Percentiles rank a stretch among this genome's conserved stretches.
Conservation (phyloP, 64 coral and sea anemone genomes). For the Hydrozoanthus tunicans region DNA sequence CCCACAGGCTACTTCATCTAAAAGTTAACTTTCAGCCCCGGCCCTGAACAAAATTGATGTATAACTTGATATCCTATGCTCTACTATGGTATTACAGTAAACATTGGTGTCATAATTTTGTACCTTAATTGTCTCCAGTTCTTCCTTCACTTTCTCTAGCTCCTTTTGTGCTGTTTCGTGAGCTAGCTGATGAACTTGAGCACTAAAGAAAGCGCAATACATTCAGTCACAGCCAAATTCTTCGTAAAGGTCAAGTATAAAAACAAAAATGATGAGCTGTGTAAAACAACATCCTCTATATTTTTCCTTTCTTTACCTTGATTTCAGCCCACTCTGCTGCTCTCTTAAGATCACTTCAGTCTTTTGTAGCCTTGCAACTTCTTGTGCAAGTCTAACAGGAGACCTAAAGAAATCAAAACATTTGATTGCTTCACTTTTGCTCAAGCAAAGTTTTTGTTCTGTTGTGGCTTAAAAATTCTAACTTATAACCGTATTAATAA, state of each 20-base stretch:
- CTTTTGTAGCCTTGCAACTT: conserved; percentile 53
- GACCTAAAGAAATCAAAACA: conserved; percentile 14
- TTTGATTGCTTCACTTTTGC: too few species aligned
- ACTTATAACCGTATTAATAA: too few species aligned
- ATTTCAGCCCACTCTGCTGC: conserved; percentile 57
- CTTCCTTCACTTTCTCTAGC: not conserved
- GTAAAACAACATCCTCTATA: not conserved
- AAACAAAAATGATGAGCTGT: too few species aligned
- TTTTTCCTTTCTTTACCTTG: conserved; percentile 8
- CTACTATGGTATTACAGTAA: not conserved
- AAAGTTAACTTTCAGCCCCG: too few species aligned
- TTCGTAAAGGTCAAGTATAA: not conserved
- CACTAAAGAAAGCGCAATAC: conserved; percentile 8
- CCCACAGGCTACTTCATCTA: too few species aligned
- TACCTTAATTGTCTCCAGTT: conserved; percentile 50
- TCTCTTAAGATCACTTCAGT: conserved; percentile 39
- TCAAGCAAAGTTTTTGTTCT: too few species aligned
- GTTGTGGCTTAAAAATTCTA: too few species aligned
- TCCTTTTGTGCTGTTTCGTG: conserved; percentile 42
- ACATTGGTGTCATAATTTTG: not conserved
- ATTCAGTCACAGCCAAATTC: not conserved
- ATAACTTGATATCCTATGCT: not conserved
- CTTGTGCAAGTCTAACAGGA: conserved; percentile 31
- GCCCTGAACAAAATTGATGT: not conserved
- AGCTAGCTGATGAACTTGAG: conserved; percentile 29